Conservation (phyloP, 2,797 vertebrate species). For the Sebastes iracundus region DNA sequence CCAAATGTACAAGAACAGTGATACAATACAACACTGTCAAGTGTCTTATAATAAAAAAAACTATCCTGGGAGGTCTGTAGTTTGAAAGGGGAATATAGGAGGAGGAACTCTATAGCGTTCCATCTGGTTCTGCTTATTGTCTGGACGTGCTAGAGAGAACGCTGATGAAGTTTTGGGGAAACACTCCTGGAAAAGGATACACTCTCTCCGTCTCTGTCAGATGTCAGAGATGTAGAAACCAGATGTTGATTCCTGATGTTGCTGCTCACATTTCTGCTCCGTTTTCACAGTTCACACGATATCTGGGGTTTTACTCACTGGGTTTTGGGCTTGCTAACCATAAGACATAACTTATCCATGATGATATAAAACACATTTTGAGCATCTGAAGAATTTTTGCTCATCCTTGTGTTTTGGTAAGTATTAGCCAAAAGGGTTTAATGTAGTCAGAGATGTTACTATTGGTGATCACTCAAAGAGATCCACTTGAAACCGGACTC, state of each 20-base stretch:
- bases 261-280: neutral
- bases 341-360: neutral
- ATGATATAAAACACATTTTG: neutral
- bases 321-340: neutral
- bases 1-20: neutral
- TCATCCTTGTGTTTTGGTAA: neutral
- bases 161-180: constrained; percentile 39
- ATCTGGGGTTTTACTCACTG: constrained; percentile 8
- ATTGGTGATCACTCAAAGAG: neutral
- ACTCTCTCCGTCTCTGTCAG: constrained; percentile 42
- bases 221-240: constrained; percentile 64
- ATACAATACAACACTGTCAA: constrained; percentile 3
- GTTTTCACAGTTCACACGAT: constrained; percentile 13
- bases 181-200: constrained; percentile 46
- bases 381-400: neutral
- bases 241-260: constrained; percentile 63
- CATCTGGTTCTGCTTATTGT: constrained; percentile 72
- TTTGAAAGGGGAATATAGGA: constrained; percentile 13
- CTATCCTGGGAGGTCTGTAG: constrained; percentile 46
- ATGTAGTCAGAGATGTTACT: neutral
- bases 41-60: constrained; percentile 27
- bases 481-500: neutral
- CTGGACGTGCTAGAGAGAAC: constrained; percentile 45
- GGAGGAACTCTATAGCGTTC: constrained; percentile 44
- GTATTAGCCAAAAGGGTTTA: neutral